phyloP scores from a whole-genome alignment of 2,888 invertebrate species.

The Endotricha flammealis region DNA sequence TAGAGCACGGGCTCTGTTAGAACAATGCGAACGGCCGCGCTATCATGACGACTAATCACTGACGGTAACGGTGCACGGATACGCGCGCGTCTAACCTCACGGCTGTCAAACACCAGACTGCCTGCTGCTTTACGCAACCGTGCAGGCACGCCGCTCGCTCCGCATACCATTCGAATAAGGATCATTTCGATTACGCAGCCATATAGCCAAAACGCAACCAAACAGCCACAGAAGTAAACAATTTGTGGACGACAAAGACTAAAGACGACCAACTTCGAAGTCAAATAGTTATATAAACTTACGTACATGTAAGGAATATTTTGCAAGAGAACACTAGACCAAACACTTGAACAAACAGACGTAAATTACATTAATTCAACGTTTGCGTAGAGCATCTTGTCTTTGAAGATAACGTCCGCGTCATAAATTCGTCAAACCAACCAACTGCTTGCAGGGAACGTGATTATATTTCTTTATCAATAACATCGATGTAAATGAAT shows the following conservation, averaged over 20 bases:
- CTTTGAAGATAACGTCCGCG: slow-evolving; percentile 11
- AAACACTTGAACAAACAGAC: slow-evolving; percentile 49
- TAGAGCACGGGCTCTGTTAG: slow-evolving; percentile 39
- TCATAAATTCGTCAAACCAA: too few species aligned
- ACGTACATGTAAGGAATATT: slow-evolving; percentile 29
- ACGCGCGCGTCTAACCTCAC: slow-evolving; percentile 42
- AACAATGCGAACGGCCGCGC: slow-evolving; percentile 50
- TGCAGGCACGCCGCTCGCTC: slow-evolving; percentile 45
- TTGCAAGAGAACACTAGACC: slow-evolving; percentile 11
- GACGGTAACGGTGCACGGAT: slow-evolving; percentile 27
- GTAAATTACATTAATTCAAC: slow-evolving; percentile 25
- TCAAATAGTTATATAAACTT: slow-evolving; percentile 23
- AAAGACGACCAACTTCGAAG: slow-evolving; percentile 37
- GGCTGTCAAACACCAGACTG: slow-evolving; percentile 46
- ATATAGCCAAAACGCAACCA: slow-evolving; percentile 49
- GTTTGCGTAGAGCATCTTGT: slow-evolving; percentile 14
- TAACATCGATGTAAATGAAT: slow-evolving; percentile 21
- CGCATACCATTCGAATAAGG: slow-evolving; percentile 69
- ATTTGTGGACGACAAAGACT: slow-evolving; percentile 40
- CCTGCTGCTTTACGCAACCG: slow-evolving; percentile 44
- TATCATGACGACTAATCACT: slow-evolving; percentile 45
- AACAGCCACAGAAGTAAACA: slow-evolving; percentile 56
- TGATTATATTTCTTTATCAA: slow-evolving; percentile 13
- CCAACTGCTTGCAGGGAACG: slow-evolving; percentile 8
- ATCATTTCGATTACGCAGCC: slow-evolving; percentile 60